Percentiles rank a stretch among this genome's conserved stretches.
phyloP scores from a whole-genome alignment of 2,797 vertebrate genomes.

The Coreius guichenoti region DNA sequence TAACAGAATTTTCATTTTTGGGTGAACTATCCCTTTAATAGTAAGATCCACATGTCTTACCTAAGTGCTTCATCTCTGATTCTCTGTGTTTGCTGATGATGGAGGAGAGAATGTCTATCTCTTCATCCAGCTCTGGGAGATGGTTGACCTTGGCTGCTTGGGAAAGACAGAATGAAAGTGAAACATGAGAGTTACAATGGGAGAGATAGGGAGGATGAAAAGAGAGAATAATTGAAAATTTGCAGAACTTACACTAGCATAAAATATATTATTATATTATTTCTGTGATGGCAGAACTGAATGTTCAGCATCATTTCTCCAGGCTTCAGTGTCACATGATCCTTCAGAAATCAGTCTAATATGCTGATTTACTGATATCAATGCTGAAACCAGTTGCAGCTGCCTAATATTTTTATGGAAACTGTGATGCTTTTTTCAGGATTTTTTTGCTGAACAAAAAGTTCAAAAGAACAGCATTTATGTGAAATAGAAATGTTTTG shows the following conservation, averaged over 20 bases:
- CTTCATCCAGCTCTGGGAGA: constrained; percentile 81
- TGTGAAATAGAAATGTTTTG: background rate
- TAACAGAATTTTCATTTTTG: background rate
- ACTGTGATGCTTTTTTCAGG: too few species aligned
- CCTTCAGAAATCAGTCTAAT: background rate
- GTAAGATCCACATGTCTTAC: constrained; percentile 60
- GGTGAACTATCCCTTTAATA: background rate
- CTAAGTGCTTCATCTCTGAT: constrained; percentile 66
- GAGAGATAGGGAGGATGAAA: background rate
- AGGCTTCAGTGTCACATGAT: background rate
- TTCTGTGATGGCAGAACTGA: background rate
- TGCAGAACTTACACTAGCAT: background rate
- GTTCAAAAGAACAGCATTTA: background rate
- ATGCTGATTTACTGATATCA: background rate
- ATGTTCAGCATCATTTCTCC: background rate
- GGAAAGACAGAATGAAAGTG: background rate
- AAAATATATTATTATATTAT: background rate
- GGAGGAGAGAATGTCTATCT: constrained; percentile 88
- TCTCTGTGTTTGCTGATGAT: constrained; percentile 79
- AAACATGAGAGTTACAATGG: background rate
- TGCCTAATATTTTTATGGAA: too few species aligned
- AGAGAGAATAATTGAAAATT: background rate
- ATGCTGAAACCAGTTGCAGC: background rate
- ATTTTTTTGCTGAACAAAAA: background rate
- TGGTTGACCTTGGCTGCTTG: constrained; percentile 65